Evolutionary conservation across 2,113 vertebrate genomes (phyloP).

Genomic region (Rana temporaria): DNA sequence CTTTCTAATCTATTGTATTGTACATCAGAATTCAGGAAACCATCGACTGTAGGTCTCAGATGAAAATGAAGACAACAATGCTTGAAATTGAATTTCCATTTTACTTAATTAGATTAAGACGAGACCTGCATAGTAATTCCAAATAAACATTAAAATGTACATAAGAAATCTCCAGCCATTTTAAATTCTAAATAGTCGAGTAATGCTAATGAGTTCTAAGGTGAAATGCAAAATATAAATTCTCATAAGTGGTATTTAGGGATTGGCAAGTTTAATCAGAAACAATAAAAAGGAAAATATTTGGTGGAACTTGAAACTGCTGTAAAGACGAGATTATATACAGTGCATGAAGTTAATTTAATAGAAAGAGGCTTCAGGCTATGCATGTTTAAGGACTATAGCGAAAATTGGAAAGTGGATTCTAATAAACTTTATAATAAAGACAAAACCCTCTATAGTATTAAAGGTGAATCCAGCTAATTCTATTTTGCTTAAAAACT

Average conservation of each 20-base stretch:
- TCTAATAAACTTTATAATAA: background rate
- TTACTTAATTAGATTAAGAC: constrained; percentile 68
- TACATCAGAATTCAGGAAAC: constrained; percentile 61
- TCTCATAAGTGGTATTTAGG: constrained; percentile 43
- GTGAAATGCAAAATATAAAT: constrained; percentile 48
- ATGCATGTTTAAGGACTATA: background rate
- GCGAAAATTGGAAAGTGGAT: background rate
- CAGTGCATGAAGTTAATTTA: constrained; percentile 10
- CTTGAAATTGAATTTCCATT: constrained; percentile 72
- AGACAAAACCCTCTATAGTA: too few species aligned
- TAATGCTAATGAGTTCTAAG: constrained; percentile 45
- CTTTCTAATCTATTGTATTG: constrained; percentile 32
- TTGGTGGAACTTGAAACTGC: background rate
- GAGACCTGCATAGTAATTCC: constrained; percentile 66
- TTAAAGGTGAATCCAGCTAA: too few species aligned
- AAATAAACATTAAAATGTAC: constrained; percentile 44
- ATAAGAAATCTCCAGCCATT: constrained; percentile 39
- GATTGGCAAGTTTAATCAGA: constrained; percentile 42
- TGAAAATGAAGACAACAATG: constrained; percentile 71
- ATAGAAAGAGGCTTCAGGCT: constrained; percentile 1
- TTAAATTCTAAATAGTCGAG: constrained; percentile 47
- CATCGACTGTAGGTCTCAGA: constrained; percentile 63
- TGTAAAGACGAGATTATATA: constrained; percentile 34
- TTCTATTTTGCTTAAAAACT: too few species aligned
- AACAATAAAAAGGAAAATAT: constrained; percentile 47